Evolutionary conservation across 2,113 vertebrate species (phyloP).

Genomic region (Himantopus leucocephalus): DNA sequence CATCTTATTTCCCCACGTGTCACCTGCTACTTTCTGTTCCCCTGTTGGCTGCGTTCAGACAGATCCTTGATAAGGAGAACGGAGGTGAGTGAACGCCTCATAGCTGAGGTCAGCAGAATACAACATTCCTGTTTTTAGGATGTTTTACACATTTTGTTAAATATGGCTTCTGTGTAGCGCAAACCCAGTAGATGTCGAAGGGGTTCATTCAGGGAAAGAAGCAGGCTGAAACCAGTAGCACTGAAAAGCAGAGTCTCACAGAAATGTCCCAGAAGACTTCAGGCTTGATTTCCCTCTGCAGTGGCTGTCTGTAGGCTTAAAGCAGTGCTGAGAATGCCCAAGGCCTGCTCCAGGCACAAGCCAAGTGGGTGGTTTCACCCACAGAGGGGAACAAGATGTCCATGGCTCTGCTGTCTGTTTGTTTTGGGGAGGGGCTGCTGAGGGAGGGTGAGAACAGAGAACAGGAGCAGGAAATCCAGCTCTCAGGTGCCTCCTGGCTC

Average conservation of each 20-base stretch:
- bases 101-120: not conserved
- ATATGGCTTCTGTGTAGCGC: not conserved
- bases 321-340: not conserved
- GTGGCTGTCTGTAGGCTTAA: not conserved
- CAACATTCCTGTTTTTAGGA: accelerated
- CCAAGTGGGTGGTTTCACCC: conserved; percentile 1
- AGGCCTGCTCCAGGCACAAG: not conserved
- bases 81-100: not conserved
- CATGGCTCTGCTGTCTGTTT: not conserved
- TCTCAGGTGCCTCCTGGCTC: conserved; percentile 22
- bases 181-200: not conserved
- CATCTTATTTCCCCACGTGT: not conserved
- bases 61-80: not conserved
- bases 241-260: not conserved
- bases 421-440: not conserved
- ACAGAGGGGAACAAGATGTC: conserved; percentile 16
- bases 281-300: not conserved
- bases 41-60: not conserved
- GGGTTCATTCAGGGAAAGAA: not conserved
- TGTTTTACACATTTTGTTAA: not conserved
- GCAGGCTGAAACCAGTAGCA: not conserved
- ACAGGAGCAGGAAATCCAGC: not conserved
- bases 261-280: not conserved
- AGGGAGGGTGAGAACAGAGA: not conserved
- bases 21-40: not conserved